These are phyloP conservation scores for Tinea trinotella DNA, from an alignment of 2,888 invertebrate genomes.

Conservation along the genomic window DNA sequence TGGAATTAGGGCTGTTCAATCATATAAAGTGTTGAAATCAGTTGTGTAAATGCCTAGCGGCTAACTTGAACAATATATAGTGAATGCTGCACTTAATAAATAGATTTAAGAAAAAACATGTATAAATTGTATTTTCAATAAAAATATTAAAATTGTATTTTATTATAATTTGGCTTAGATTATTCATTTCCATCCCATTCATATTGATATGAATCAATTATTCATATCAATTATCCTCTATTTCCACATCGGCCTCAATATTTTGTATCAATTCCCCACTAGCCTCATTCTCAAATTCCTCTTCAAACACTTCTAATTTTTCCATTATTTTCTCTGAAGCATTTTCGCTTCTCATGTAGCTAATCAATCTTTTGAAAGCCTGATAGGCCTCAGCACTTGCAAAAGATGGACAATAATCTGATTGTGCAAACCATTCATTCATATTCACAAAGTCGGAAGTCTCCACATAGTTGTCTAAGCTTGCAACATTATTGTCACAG, in stretches of 20 bases:
- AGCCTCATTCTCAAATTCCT: conserved; percentile 33
- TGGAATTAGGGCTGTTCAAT: no score
- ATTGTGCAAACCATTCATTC: conserved; percentile 8
- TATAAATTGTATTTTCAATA: no score
- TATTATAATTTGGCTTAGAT: no score
- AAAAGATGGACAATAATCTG: conserved; percentile 24
- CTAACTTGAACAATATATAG: no score
- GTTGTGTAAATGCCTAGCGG: no score
- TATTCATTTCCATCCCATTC: background rate
- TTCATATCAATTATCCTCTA: conserved; percentile 18
- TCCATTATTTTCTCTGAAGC: conserved; percentile 28
- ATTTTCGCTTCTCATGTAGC: conserved; percentile 33
- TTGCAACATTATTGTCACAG: conserved; percentile 31
- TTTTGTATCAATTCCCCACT: conserved; percentile 33
- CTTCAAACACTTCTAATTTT: conserved; percentile 34
- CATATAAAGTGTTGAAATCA: no score
- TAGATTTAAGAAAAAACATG: no score
- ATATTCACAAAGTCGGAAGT: background rate
- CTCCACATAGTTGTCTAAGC: conserved; percentile 19
- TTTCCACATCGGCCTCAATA: conserved; percentile 23
- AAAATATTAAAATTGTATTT: no score
- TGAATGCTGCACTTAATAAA: no score
- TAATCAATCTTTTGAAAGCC: conserved; percentile 35
- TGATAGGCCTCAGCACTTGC: conserved; percentile 35
- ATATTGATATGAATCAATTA: conserved; percentile 18